Percentiles rank a stretch among this genome's conserved stretches.
Conservation (phyloP, 1,140 invertebrate genomes). For the Drosophila ficusphila region DNA sequence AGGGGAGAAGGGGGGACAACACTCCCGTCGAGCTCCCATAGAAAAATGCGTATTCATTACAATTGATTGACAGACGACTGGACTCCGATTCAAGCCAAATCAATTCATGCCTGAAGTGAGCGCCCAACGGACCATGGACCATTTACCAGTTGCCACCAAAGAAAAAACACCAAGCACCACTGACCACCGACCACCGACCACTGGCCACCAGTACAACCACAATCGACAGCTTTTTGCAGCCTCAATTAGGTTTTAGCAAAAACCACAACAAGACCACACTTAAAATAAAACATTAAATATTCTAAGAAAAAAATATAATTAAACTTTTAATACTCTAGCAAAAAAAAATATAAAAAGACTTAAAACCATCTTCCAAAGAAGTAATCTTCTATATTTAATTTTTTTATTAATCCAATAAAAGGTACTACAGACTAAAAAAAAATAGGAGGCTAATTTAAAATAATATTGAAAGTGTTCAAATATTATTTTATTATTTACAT, state of each 20-base stretch:
- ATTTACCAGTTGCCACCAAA: conserved; percentile 48
- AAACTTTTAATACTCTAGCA: too few relatives aligned
- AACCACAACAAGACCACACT: conserved; percentile 1
- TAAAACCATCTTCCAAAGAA: too few relatives aligned
- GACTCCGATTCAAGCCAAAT: conserved; percentile 42
- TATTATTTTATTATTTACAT: too few relatives aligned
- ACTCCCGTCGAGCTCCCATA: conserved; percentile 2
- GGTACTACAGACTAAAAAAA: too few relatives aligned
- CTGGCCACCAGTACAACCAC: conserved; percentile 18
- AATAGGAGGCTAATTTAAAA: too few relatives aligned
- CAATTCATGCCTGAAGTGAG: conserved; percentile 69
- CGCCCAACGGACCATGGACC: conserved; percentile 71
- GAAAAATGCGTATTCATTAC: conserved; percentile 77
- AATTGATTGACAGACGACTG: conserved; percentile 73
- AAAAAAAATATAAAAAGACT: too few relatives aligned
- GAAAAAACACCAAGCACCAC: conserved; percentile 25
- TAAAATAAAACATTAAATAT: background rate
- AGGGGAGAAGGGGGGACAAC: conserved; percentile 17
- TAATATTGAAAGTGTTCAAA: too few relatives aligned
- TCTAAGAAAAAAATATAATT: too few relatives aligned
- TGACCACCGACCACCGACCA: too few relatives aligned
- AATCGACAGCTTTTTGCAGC: conserved; percentile 50
- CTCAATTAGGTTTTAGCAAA: conserved; percentile 42
- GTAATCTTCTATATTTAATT: too few relatives aligned
- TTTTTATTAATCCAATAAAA: too few relatives aligned